Evolutionary conservation across 2,797 vertebrate species (phyloP).

Genomic region (Phoebastria nigripes): DNA sequence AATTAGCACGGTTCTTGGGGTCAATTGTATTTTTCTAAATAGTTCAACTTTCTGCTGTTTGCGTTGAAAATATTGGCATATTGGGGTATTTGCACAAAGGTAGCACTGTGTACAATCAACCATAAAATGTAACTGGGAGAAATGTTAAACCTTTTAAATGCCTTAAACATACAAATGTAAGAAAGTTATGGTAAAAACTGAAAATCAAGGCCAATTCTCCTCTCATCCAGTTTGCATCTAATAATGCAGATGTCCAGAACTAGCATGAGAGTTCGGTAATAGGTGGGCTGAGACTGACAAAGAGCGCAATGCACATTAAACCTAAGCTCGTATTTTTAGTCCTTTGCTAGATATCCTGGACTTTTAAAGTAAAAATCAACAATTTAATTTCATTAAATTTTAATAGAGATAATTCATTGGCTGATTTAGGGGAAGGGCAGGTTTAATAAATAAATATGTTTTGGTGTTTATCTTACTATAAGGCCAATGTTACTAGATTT

Average conservation of each 20-base stretch:
- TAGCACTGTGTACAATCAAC: not conserved
- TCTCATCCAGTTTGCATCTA: not conserved
- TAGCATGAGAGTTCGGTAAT: not conserved
- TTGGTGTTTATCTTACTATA: not conserved
- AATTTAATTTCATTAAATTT: not conserved
- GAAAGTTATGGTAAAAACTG: not conserved
- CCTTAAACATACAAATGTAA: not conserved
- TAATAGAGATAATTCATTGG: not conserved
- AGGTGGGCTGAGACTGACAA: not conserved
- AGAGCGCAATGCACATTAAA: not conserved
- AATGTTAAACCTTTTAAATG: not conserved
- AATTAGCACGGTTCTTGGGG: constrained; percentile 4
- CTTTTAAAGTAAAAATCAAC: not conserved
- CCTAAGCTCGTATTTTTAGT: not conserved
- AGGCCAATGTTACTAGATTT: not conserved
- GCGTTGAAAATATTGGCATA: not conserved
- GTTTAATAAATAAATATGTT: not conserved
- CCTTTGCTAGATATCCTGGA: not conserved
- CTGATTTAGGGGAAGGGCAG: not conserved
- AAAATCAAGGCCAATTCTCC: not conserved
- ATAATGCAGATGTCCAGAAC: not conserved
- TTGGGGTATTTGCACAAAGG: not conserved
- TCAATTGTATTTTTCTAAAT: constrained; percentile 8
- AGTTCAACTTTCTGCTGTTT: not conserved
- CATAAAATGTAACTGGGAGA: not conserved